Evolutionary conservation across 2,113 vertebrate species (phyloP).

Genomic region (Litocranius walleri): DNA sequence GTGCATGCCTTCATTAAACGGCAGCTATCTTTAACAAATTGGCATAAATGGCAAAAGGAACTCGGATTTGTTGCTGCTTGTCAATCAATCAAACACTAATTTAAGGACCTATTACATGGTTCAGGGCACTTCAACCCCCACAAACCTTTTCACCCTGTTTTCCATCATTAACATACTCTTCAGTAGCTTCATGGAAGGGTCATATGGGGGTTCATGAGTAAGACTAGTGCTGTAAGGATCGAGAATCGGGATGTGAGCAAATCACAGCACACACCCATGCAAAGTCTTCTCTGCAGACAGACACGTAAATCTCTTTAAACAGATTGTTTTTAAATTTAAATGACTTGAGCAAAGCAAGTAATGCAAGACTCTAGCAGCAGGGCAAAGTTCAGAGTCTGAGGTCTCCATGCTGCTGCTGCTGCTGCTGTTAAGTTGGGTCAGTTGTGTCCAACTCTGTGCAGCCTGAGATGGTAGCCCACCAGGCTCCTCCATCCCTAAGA

Average conservation of each 20-base stretch:
- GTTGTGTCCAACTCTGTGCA: fast-evolving
- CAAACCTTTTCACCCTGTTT: not conserved
- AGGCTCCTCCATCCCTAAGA: no score
- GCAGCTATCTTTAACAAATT: not conserved
- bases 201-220: not conserved
- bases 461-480: no score
- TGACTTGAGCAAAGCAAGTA: not conserved
- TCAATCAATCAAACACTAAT: not conserved
- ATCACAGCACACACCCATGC: not conserved
- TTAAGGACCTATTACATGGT: not conserved
- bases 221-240: not conserved
- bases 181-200: not conserved
- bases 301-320: not conserved
- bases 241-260: not conserved
- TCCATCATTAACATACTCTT: not conserved
- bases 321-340: not conserved
- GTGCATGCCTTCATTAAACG: not conserved
- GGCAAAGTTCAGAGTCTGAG: not conserved
- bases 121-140: not conserved
- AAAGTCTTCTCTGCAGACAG: not conserved
- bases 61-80: not conserved
- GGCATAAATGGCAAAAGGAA: not conserved
- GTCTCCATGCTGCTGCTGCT: no score
- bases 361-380: not conserved
- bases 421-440: no score